phyloP scores from a whole-genome alignment of 2,797 vertebrate genomes.

The Sphenopsis melanotis region DNA sequence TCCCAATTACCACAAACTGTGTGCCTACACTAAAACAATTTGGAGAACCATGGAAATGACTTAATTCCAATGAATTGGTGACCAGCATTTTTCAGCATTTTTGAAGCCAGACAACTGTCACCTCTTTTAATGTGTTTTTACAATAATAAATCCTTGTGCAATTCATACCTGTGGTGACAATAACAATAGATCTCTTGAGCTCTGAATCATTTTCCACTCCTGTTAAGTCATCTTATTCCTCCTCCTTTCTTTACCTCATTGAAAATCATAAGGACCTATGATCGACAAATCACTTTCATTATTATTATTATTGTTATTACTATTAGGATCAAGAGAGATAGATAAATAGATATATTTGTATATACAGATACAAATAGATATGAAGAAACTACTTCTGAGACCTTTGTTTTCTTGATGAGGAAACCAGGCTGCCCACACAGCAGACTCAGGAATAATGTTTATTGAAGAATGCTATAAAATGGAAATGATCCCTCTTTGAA shows the following conservation, averaged over 20 bases:
- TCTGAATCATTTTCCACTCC: neutral
- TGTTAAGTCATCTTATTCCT: neutral
- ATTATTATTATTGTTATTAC: neutral
- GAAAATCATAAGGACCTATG: neutral
- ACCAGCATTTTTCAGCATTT: neutral
- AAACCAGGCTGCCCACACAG: constrained; percentile 5
- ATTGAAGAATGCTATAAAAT: neutral
- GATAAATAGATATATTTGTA: neutral
- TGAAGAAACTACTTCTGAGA: neutral
- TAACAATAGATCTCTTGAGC: neutral
- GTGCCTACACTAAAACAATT: neutral
- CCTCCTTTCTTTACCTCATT: neutral
- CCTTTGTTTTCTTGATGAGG: neutral
- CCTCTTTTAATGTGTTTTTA: neutral
- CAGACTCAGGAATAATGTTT: neutral
- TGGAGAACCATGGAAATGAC: neutral
- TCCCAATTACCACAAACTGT: neutral
- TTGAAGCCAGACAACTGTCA: neutral
- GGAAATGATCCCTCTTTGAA: neutral
- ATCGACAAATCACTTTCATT: neutral
- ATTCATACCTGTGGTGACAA: neutral
- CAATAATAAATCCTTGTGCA: neutral
- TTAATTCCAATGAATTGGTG: neutral
- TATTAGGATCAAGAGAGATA: neutral
- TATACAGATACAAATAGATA: neutral